Evolutionary conservation across 1,140 invertebrate genomes (phyloP).

Genomic region (Nasonia longicornis): DNA sequence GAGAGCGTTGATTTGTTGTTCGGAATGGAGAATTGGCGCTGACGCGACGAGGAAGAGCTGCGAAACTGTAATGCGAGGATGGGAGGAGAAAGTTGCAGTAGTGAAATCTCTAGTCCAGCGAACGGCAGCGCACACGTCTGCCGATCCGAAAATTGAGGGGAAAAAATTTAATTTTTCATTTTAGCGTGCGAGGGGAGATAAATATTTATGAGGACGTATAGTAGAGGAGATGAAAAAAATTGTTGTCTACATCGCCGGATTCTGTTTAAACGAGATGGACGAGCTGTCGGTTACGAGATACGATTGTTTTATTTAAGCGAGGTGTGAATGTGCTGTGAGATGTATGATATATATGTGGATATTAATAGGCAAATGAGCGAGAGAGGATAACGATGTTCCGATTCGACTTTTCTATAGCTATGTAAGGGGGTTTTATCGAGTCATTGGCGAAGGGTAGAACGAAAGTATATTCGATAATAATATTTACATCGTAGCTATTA

Average conservation of each 20-base stretch:
- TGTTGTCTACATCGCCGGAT: slow-evolving; percentile 19
- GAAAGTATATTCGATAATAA: slow-evolving; percentile 42
- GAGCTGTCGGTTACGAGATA: slow-evolving; percentile 19
- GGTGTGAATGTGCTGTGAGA: not conserved
- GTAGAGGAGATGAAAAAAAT: not conserved
- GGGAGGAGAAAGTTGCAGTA: slow-evolving; percentile 56
- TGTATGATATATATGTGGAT: slow-evolving; percentile 2
- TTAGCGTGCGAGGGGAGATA: not conserved
- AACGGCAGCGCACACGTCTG: slow-evolving; percentile 60
- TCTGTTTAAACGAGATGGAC: slow-evolving; percentile 10
- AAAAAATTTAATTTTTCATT: slow-evolving; percentile 8
- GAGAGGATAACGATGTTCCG: slow-evolving; percentile 35
- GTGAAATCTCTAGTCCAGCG: slow-evolving; percentile 70
- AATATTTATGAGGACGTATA: slow-evolving; percentile 2
- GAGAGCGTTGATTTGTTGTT: not conserved
- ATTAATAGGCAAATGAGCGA: slow-evolving; percentile 6
- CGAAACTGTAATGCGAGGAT: slow-evolving; percentile 54
- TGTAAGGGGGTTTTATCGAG: slow-evolving; percentile 38
- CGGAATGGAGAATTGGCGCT: not conserved
- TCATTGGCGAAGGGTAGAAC: slow-evolving; percentile 42
- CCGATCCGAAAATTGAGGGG: slow-evolving; percentile 60
- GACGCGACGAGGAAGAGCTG: slow-evolving; percentile 45
- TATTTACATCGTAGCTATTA: slow-evolving; percentile 36
- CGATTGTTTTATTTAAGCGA: slow-evolving; percentile 10
- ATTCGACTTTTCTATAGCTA: slow-evolving; percentile 41